A percentile compares a stretch with the other conserved stretches of the same genome.
These are phyloP conservation scores for Platorchestia sp. DNA, from an alignment of 1,140 invertebrate genomes.

Conservation along the genomic window DNA sequence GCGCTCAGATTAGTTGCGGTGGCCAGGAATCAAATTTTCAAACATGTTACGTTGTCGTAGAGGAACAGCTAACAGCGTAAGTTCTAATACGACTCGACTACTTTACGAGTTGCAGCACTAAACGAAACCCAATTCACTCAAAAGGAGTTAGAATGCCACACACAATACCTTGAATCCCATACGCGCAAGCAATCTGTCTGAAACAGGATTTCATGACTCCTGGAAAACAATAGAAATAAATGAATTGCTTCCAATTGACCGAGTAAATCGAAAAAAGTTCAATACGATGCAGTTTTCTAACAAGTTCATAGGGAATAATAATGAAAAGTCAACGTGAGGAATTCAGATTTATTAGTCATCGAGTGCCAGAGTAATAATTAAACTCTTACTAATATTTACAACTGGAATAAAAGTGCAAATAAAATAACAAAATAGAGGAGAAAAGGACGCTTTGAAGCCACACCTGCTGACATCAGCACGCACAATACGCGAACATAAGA, in stretches of 20 bases:
- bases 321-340: background rate
- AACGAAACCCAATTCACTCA: too few species aligned
- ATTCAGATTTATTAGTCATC: constrained; percentile 29
- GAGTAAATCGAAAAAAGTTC: background rate
- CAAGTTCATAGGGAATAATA: background rate
- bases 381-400: constrained; percentile 37
- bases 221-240: too few species aligned
- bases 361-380: constrained; percentile 27
- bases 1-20: too few species aligned
- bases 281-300: background rate
- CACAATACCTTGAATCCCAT: too few species aligned
- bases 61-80: too few species aligned
- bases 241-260: background rate
- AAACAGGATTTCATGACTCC: too few species aligned
- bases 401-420: constrained; percentile 38
- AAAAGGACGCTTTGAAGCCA: background rate
- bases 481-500: background rate
- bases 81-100: too few species aligned
- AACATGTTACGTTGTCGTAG: too few species aligned
- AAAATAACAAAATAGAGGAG: constrained; percentile 1
- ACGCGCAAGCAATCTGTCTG: too few species aligned
- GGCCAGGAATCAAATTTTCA: too few species aligned
- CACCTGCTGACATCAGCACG: background rate
- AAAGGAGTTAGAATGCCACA: too few species aligned
- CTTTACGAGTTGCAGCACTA: too few species aligned